A percentile compares a stretch with the other conserved stretches of the same genome.
Conservation (phyloP, 2,113 vertebrate genomes). For the Brachyhypopomus gauderio region DNA sequence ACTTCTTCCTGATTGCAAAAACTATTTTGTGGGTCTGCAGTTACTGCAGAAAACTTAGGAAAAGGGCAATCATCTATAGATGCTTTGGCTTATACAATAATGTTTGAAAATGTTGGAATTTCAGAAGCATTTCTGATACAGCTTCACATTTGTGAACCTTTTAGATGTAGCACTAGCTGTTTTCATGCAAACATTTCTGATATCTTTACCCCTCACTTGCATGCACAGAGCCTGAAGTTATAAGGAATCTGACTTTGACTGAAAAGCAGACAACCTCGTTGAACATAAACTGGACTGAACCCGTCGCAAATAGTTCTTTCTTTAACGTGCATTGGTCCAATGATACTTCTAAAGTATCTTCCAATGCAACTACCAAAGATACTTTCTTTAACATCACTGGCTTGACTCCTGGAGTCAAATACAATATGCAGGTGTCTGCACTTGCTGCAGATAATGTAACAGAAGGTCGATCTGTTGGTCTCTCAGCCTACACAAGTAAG, state of each 20-base stretch:
- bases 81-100: too few species aligned
- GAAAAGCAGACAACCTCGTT: constrained; percentile 41
- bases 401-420: constrained; percentile 68
- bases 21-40: constrained; percentile 64
- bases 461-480: not conserved
- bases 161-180: too few species aligned
- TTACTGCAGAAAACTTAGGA: constrained; percentile 53
- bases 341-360: fast-evolving
- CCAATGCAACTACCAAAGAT: not conserved
- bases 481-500: constrained; percentile 73
- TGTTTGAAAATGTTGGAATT: too few species aligned
- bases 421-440: constrained; percentile 49
- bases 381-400: not conserved
- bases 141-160: too few species aligned
- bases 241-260: not conserved
- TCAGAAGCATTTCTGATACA: too few species aligned
- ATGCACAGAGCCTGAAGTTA: constrained; percentile 26
- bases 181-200: too few species aligned
- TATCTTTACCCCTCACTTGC: not conserved
- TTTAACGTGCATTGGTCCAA: not conserved
- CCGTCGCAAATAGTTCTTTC: not conserved
- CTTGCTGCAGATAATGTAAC: constrained; percentile 10
- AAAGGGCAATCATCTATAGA: not conserved
- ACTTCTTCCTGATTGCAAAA: constrained; percentile 62
- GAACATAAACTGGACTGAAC: not conserved